Conservation (phyloP, 1,140 invertebrate genomes). For the Brachionus plicatilis region DNA sequence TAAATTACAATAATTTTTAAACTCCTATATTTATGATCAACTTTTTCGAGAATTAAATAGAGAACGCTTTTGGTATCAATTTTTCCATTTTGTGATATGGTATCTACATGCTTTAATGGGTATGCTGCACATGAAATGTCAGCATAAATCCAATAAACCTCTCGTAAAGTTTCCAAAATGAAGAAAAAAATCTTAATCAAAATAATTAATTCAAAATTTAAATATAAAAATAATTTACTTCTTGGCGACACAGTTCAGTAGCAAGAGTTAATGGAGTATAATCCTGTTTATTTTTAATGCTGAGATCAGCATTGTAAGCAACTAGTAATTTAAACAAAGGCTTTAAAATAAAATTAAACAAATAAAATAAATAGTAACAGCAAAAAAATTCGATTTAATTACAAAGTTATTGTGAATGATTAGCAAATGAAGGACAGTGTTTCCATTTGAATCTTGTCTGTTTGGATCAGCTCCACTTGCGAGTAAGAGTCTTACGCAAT, state of each 20-base stretch:
- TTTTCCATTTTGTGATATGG: conserved; percentile 79
- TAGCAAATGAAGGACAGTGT: conserved; percentile 90
- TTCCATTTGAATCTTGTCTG: conserved; percentile 91
- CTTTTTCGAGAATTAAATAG: conserved; percentile 96
- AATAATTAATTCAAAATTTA: neutral
- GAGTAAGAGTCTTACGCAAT: conserved; percentile 86
- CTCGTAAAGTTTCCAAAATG: conserved; percentile 83
- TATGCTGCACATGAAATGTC: conserved; percentile 94
- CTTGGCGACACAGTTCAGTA: conserved; percentile 81
- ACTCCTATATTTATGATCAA: conserved; percentile 56
- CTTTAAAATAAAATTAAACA: conserved; percentile 56
- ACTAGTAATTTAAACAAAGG: conserved; percentile 88
- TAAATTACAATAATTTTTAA: neutral
- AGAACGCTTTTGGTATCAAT: conserved; percentile 88
- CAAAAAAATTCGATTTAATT: conserved; percentile 43
- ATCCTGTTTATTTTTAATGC: conserved; percentile 76
- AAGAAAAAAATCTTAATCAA: conserved; percentile 75
- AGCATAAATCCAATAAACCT: conserved; percentile 80
- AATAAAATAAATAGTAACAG: neutral
- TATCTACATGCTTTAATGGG: conserved; percentile 89
- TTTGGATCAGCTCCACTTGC: conserved; percentile 90
- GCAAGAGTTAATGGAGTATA: conserved; percentile 86
- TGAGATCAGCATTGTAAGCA: conserved; percentile 77
- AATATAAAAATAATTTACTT: conserved; percentile 55
- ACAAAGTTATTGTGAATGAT: conserved; percentile 91